Evolutionary conservation across 2,797 vertebrate species (phyloP).

Genomic region (Pipistrellus pygmaeus): DNA sequence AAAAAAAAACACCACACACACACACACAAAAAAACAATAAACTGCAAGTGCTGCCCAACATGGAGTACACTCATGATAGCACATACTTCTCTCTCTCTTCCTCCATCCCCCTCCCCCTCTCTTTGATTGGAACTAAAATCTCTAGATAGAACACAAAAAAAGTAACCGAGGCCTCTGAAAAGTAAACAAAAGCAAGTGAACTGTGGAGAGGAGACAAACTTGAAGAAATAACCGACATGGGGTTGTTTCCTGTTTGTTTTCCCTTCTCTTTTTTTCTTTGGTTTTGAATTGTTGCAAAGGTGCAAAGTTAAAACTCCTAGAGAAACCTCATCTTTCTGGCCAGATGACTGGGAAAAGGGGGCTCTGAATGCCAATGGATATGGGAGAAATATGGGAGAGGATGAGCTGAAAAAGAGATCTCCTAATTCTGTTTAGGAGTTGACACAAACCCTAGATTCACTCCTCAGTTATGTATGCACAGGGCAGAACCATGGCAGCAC

Average conservation of each 20-base stretch:
- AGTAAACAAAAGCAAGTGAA: conserved; percentile 69
- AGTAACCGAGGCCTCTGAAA: conserved; percentile 29
- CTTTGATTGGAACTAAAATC: conserved; percentile 30
- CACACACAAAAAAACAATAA: background rate
- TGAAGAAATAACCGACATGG: conserved; percentile 1
- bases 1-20: background rate
- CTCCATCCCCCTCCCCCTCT: too few relatives aligned
- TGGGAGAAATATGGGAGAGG: background rate
- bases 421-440: background rate
- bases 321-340: conserved; percentile 47
- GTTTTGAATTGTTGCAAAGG: conserved; percentile 5
- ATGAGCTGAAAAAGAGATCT: background rate
- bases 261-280: conserved; percentile 54
- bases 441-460: background rate
- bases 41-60: background rate
- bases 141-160: conserved; percentile 38
- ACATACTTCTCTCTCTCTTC: background rate
- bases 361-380: background rate
- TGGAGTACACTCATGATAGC: background rate
- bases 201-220: conserved; percentile 51
- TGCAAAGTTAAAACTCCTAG: conserved; percentile 35
- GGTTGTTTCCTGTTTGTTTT: conserved; percentile 51
- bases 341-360: background rate
- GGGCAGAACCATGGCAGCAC: background rate
- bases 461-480: background rate